These are phyloP conservation scores for Gibbula magus DNA, from an alignment of 2,888 invertebrate genomes.

Conservation along the genomic window DNA sequence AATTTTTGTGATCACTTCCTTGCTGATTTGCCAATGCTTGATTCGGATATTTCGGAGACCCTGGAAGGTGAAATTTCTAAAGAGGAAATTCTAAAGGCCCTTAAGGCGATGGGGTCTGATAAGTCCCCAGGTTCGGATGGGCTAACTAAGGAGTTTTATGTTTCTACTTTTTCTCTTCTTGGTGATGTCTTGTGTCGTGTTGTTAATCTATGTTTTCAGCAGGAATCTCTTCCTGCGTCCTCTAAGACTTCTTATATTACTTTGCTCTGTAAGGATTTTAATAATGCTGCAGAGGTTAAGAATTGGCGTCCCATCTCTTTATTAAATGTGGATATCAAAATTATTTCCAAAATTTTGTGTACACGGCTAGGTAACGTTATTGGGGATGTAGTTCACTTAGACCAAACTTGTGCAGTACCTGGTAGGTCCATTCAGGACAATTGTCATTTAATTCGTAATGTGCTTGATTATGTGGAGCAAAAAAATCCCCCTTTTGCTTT, in stretches of 20 bases:
- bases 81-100: not conserved
- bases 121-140: conserved; percentile 47
- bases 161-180: conserved; percentile 32
- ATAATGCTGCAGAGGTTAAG: conserved; percentile 35
- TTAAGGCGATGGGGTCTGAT: conserved; percentile 14
- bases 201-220: conserved; percentile 26
- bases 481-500: conserved; percentile 40
- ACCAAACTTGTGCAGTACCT: not conserved
- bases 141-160: conserved; percentile 44
- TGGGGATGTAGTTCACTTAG: no score
- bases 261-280: conserved; percentile 44
- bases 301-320: conserved; percentile 39
- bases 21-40: conserved; percentile 18
- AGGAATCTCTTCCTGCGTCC: conserved; percentile 25
- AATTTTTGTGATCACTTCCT: conserved; percentile 11
- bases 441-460: conserved; percentile 40
- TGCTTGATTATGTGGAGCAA: conserved; percentile 42
- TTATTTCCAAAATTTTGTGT: no score
- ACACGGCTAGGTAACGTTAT: no score
- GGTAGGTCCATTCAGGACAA: conserved; percentile 41
- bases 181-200: conserved; percentile 26
- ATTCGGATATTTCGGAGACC: not conserved
- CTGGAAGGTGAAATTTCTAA: not conserved
- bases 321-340: no score
- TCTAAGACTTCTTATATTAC: conserved; percentile 34